Base-by-base conservation (phyloP, 2,113 vertebrate genomes). In the Damaliscus lunatus region DNA sequence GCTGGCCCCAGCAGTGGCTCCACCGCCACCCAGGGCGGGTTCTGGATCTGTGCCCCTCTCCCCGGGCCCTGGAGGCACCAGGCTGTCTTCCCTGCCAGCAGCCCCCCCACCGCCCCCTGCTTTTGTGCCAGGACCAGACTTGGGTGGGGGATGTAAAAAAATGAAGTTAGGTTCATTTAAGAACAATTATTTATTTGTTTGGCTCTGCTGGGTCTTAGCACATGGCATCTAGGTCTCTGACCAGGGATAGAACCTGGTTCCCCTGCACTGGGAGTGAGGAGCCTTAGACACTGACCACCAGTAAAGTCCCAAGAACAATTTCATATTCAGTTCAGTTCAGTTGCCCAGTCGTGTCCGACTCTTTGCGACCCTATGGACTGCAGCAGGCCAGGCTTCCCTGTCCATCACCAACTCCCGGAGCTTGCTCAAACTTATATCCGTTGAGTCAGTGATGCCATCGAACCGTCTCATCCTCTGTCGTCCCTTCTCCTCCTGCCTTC, bases 101-200 rank as follows among this genome's bases (percentile, higher is more conserved):
- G 13, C 33, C 1, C 4, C 8, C 21, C 21, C 21, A 43, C 43
- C 1, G 0, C 2, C 4, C 21, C 12, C 12, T 2, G 25, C 57
- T 84, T 94, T 52, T 80, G 80, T n/a, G 62, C 36, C 19, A 46
- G 57, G 57, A 2, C 21, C 31, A n/a, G 64, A 7, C 40, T 29
- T 19, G 23, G 14, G 29, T 33, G 21, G 55, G 16, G 13, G 4
- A 8, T 85, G 31, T 90, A 57, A 84, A 89, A 80, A 48, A 71
- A 53, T 50, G 55, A 88, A n/a, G 12, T 36, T 52, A 25, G 48
- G 4, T n/a, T 96, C 53, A 52, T 82, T 81, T 62, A 33, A 95
- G 87, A 93, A 82, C 31, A 55, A 15, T 46, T 23, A 77, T n/a
- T 67, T 67, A 12, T 43, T 77, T 77, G 36, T 43, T 77, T 77